Evolutionary conservation across 2,113 vertebrate genomes (phyloP), one percentile per base, ranked within the genome.

Genomic region (Isurus oxyrinchus): DNA sequence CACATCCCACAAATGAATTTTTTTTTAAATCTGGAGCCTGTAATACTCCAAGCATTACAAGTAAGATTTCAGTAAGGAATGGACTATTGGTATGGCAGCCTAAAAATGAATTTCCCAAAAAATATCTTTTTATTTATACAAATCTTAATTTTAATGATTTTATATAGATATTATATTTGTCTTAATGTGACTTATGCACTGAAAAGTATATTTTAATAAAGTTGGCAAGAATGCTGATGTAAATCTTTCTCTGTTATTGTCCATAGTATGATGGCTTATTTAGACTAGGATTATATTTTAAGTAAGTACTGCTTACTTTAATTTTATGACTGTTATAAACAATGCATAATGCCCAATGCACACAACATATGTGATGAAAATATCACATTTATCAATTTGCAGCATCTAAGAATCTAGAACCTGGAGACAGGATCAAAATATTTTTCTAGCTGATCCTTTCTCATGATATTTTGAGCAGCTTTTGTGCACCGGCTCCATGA

Each of bases 401-500:
- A 23, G 5, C 31, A 90, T 49, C 79, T 35, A 55, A 25, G 8
- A 90, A 57, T 10, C 87, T 8, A 31, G 25, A 90, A 31, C 31
- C 13, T 90, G 31, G 27, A 90, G 53, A 49, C 84, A 53, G 2
- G n/a, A 57, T 90, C 55, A 55, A 31, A 90, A 90, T 90, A 90
- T 90, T 97, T 96, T 97, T 57, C n/a, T 19, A 84, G 10, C 44
- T 84, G 14, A 84, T 87, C 97, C 96, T 96, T 97, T 97, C 97
- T 96, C 96, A n/a, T 67, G 96, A 88, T 97, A 96, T 97, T 97
- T 97, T 97, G 97, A 97, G 96, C 8, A 95, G 96, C n/a, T 97
- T 97, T 96, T 96, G 97, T 69, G n/a, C 96, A 95, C 53, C 95
- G 97, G 96, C 96, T 97, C 96, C 97, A 35, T 35, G 87, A 57